These are phyloP conservation scores for Thalassophryne amazonica DNA, from an alignment of 2,797 vertebrate genomes.

Conservation along the genomic window DNA sequence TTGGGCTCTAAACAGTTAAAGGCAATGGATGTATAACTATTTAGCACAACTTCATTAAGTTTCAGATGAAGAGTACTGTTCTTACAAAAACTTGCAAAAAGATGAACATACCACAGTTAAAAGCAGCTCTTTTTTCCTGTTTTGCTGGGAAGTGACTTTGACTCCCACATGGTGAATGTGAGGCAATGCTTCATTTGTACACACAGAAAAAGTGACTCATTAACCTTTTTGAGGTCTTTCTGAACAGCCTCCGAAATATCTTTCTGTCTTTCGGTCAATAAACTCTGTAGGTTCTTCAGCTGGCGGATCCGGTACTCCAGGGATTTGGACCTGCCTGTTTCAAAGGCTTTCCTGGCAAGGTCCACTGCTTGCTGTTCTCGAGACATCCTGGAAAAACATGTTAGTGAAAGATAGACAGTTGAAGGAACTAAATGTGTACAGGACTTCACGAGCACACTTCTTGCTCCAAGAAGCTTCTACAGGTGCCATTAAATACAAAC, in stretches of 20 bases:
- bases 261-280: conserved; percentile 78
- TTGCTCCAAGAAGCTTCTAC: too few species aligned
- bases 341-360: conserved; percentile 81
- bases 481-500: too few species aligned
- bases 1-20: too few species aligned
- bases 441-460: too few species aligned
- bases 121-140: background rate
- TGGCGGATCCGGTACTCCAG: conserved; percentile 85
- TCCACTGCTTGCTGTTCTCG: conserved; percentile 77
- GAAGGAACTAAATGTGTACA: background rate
- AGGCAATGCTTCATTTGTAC: background rate
- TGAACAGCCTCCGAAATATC: conserved; percentile 79
- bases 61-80: too few species aligned
- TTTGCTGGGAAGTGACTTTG: background rate
- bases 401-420: background rate
- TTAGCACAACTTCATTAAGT: too few species aligned
- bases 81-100: too few species aligned
- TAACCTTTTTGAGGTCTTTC: conserved; percentile 86
- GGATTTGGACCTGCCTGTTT: conserved; percentile 76
- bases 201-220: background rate
- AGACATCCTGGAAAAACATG: conserved; percentile 69
- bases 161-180: background rate
- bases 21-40: too few species aligned
- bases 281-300: conserved; percentile 80
- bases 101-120: too few species aligned